Evolutionary conservation across 2,113 vertebrate genomes (phyloP), one percentile per base, ranked within the genome.

Genomic region (Corythornis madagascariensis): DNA sequence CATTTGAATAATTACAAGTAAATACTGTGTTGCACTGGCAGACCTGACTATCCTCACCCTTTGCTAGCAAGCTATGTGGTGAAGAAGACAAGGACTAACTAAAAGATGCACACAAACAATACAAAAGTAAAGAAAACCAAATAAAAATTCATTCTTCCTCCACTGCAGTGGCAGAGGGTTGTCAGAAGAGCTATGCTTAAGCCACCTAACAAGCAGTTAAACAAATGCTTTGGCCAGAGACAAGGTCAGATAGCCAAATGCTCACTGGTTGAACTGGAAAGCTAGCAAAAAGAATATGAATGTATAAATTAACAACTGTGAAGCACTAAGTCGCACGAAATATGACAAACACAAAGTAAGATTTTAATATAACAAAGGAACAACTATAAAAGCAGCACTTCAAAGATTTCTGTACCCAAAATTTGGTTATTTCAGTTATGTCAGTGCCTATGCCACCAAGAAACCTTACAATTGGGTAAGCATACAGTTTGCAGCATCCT

Each of bases 21-120:
- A 89, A 45, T 31, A 35, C 42, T 33, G 21, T 0, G 2, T 2
- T 0, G 24, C 70, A 74, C 31, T 2, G 7, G 17, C 38, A 86
- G 29, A 74, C 38, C 8, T 7, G 5, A 56, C 4, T 33, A 43
- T 11, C 47, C 50, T 71, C 48, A 56, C 29, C 9, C 13, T 38
- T 33, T 4, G 13, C 12, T 66, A 64, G 59, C 45, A 70, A 83
- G 8, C 24, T 40, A 13, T 5, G 6, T 21, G 20, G 20, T 20
- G 28, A 73, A 31, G 20, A 82, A 53, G 29, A 40, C 26, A 57
- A n/a, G 31, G 20, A 63, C 31, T 56, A 33, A 61, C 33, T 71
- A 33, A 26, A 57, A 76, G 11, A 50, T 11, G 4, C 12, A 52
- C 14, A 59, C 1, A 6, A 28, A 11, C 47, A 50, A 48, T 15